Percentiles rank a stretch among this genome's conserved stretches.
Conservation (phyloP, 2,797 vertebrate genomes). For the Oceanodroma leucorhoa region DNA sequence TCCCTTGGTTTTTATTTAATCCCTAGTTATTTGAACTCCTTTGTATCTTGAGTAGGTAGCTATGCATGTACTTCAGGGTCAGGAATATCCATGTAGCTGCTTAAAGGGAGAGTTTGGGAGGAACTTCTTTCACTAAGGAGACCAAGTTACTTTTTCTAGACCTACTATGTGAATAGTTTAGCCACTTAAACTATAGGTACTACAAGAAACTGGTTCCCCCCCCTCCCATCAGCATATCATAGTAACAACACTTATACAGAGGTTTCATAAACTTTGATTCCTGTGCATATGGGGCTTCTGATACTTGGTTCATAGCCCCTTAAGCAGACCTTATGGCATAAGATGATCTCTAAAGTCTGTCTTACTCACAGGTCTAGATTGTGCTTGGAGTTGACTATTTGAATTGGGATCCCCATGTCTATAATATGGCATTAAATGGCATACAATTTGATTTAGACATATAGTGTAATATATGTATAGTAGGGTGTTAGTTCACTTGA, state of each 20-base stretch:
- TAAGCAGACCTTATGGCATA: background rate
- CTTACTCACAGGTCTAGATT: background rate
- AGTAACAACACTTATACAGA: background rate
- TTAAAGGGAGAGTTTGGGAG: background rate
- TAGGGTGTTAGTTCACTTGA: background rate
- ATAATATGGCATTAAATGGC: background rate
- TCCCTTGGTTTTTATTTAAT: background rate
- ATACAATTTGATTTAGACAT: background rate
- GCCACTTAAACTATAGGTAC: background rate
- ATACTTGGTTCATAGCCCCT: background rate
- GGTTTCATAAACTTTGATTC: background rate
- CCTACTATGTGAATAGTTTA: background rate
- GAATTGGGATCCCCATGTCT: background rate
- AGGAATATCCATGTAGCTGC: background rate
- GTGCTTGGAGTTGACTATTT: background rate
- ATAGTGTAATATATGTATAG: background rate
- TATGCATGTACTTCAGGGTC: background rate
- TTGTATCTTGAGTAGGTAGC: background rate
- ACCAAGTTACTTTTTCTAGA: background rate
- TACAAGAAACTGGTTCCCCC: background rate
- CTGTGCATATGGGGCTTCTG: background rate
- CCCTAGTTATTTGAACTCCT: background rate
- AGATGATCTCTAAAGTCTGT: background rate
- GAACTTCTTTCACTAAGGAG: background rate
- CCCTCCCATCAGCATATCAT: background rate